Conservation (phyloP, 2,888 invertebrate genomes). For the Nesidiocoris tenuis region DNA sequence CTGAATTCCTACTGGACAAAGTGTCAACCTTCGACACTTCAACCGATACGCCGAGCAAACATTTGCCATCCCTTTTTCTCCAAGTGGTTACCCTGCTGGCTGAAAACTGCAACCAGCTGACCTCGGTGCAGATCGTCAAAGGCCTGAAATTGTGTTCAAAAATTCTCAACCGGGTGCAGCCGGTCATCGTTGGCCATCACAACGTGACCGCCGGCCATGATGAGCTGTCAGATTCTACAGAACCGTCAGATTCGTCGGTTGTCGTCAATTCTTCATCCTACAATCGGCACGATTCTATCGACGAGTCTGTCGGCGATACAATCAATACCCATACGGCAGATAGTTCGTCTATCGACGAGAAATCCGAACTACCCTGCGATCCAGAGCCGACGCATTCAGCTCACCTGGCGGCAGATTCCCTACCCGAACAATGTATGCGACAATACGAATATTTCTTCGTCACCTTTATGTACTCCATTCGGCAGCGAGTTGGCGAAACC, state of each 20-base stretch:
- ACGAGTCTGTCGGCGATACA: neutral
- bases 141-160: conserved; percentile 70
- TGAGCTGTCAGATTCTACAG: neutral
- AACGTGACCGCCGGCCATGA: conserved; percentile 17
- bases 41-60: conserved; percentile 73
- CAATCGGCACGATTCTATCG: conserved; percentile 25
- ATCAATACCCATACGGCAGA: conserved; percentile 38
- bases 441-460: conserved; percentile 58
- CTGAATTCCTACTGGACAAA: conserved; percentile 73
- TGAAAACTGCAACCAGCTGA: conserved; percentile 59
- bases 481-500: conserved; percentile 51
- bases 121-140: conserved; percentile 64
- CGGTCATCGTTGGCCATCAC: conserved; percentile 53
- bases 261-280: conserved; percentile 9
- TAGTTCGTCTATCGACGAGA: conserved; percentile 44
- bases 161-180: conserved; percentile 73
- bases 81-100: conserved; percentile 65
- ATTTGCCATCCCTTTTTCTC: conserved; percentile 72
- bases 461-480: conserved; percentile 51
- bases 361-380: conserved; percentile 37
- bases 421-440: conserved; percentile 61
- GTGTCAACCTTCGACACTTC: conserved; percentile 71
- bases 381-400: conserved; percentile 13
- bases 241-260: conserved; percentile 35
- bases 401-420: conserved; percentile 32